A percentile compares a stretch with the other conserved stretches of the same genome.
phyloP scores from a whole-genome alignment of 2,888 invertebrate genomes.

The Thelaira solivaga region DNA sequence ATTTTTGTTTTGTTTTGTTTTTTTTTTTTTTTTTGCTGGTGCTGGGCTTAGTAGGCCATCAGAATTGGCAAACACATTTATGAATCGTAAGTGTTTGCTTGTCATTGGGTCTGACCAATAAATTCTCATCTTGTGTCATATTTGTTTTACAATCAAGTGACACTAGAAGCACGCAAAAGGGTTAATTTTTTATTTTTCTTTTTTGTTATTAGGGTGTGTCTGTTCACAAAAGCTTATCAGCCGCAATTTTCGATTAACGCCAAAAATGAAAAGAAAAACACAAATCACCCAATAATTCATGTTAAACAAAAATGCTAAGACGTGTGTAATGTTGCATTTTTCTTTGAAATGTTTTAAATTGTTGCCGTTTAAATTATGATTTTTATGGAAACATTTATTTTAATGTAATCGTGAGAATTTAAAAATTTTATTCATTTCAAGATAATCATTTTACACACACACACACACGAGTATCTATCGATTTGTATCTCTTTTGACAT shows the following conservation, averaged over 20 bases:
- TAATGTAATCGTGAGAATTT: constrained; percentile 51
- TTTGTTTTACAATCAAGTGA: too few species aligned
- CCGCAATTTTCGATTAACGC: background rate
- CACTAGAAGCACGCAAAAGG: constrained; percentile 41
- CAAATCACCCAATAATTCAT: constrained; percentile 24
- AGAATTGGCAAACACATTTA: constrained; percentile 50
- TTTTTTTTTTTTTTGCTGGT: constrained; percentile 18
- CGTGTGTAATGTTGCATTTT: constrained; percentile 2
- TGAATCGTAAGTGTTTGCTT: constrained; percentile 35
- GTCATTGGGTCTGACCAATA: constrained; percentile 29
- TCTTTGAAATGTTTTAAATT: constrained; percentile 8
- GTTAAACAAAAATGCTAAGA: background rate
- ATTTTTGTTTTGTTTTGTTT: constrained; percentile 42
- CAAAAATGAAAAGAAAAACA: background rate
- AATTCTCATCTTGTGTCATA: too few species aligned
- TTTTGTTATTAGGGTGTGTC: constrained; percentile 56
- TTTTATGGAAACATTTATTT: constrained; percentile 17
- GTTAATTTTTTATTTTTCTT: constrained; percentile 29
- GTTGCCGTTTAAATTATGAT: constrained; percentile 12
- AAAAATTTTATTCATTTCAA: constrained; percentile 13
- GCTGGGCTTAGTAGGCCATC: constrained; percentile 51
- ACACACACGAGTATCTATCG: too few species aligned
- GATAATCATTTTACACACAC: constrained; percentile 37
- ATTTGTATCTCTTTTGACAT: constrained; percentile 53
- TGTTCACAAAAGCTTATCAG: constrained; percentile 27